Base-by-base conservation (phyloP, 2,797 vertebrate genomes). In the Anisognathus igniventris region DNA sequence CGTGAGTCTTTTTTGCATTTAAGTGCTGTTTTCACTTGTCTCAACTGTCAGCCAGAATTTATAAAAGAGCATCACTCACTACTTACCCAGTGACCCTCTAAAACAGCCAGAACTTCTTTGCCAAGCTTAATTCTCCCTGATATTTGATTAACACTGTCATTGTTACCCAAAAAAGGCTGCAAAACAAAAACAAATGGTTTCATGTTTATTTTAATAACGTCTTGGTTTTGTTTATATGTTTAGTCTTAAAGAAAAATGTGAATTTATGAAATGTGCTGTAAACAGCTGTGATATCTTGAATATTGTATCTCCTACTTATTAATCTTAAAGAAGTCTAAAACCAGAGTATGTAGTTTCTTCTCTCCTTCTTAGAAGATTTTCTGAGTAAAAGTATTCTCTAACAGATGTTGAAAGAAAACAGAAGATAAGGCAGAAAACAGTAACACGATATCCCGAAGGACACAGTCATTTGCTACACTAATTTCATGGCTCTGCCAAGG, bases 21-120 rank as follows among this genome's bases (percentile, higher is more conserved):
- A 45, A 37, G 30, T 25, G 20, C n/a, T 77, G 14, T 75, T 83
- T 86, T 88, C 40, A 65, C 27, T 24, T 58, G 28, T 50, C 39
- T 68, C 56, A 62, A 54, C 17, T 7, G 1, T 28, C n/a, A 87
- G 47, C 6, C 51, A 70, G 37, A 77, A 74, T 54, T 74, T 68
- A 44, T 25, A 51, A 53, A 81, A 60, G 30, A 79, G 7, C 30
- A 39, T 33, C 39, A 56, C 25, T 74, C 28, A 24, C 68, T 85
- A 98, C 98, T 98, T 97, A 99, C 99, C 99, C 99, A 99, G 89
- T 99, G 99, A 64, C 99, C 99, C 89, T 99, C 99, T 81, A 99
- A 97, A 40, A 99, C 98, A 37, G 99, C 99, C 86, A 99, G 96
- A 92, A 99, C 99, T 98, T 99, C 99, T 97, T 99, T 99, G 74